Base-by-base conservation (phyloP, 2,888 invertebrate genomes). In the Abrostola triplasia region DNA sequence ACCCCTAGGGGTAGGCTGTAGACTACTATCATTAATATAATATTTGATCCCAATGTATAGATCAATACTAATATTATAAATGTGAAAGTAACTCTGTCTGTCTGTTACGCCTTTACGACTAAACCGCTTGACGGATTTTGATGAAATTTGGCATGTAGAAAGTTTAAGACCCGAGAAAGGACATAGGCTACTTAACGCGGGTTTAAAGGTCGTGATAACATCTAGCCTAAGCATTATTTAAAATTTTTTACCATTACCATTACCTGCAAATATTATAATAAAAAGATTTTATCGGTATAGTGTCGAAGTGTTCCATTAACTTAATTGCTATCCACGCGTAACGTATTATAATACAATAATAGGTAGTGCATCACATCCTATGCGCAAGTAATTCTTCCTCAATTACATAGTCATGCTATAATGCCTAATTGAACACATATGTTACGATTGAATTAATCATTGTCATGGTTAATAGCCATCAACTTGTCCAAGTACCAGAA, bases 331-430 rank as follows among this genome's bases (percentile, higher is more conserved):
- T 47, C 5, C 52, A 40, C 44, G 51, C 37, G 13, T 10, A 9
- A 7, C 13, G 1, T 12, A 5, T 42, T 12, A 44, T 24, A 24
- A 6, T 47, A 10, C 7, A 12, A 24, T 47, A 24, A 47, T 13
- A 12, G 38, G 40, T 50, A 24, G 6, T 12, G 36, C 36, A 60
- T 36, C 11, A 11, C 36, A 36, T 24, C 13, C n/a, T 49, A 35
- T n/a, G 6, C 9, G 13, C 24, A 6, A 24, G 38, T 52, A 52
- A 52, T 49, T 12, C 37, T 60, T 50, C 58, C 55, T 68, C 59
- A 59, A 69, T 69, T 42, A 62, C n/a, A 24, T 37, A 51, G 10
- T 9, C 8, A 7, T 12, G 12, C 12, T 24, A 36, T 13, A 12
- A 49, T 48, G 12, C 11, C 37, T 49, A 51, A 42, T 12, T 40